A percentile compares a stretch with the other conserved stretches of the same genome.
phyloP scores from a whole-genome alignment of 1,140 invertebrate genomes.

The Semibalanus balanoides region DNA sequence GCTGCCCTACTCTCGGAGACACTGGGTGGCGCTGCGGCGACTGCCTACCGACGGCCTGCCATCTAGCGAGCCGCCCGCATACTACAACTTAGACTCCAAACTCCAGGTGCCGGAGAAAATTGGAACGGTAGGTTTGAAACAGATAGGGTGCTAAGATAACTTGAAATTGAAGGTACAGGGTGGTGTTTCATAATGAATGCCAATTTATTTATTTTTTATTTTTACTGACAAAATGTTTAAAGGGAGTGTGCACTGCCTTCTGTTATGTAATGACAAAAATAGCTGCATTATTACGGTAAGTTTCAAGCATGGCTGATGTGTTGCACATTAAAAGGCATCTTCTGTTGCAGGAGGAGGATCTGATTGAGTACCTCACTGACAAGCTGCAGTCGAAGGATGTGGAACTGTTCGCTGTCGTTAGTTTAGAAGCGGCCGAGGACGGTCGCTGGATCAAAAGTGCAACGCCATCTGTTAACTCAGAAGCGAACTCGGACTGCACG shows the following conservation, averaged over 20 bases:
- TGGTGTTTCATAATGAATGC: too few species aligned
- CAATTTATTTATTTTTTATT: too few species aligned
- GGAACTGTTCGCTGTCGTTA: background rate
- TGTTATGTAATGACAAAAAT: too few species aligned
- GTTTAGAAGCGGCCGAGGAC: background rate
- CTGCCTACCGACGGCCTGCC: background rate
- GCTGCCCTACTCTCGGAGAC: background rate
- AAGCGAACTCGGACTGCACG: background rate
- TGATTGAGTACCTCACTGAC: background rate
- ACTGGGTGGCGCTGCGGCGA: background rate
- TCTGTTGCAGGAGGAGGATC: background rate
- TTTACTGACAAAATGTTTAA: too few species aligned
- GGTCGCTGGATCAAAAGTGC: background rate
- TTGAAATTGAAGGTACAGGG: too few species aligned
- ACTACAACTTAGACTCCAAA: background rate
- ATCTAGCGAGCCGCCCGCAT: background rate
- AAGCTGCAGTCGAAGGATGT: background rate
- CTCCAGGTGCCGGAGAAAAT: background rate
- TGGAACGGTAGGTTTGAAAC: background rate
- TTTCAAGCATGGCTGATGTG: too few species aligned
- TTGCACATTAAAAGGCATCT: too few species aligned
- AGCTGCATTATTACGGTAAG: too few species aligned
- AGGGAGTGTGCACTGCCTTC: too few species aligned
- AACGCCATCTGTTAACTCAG: background rate
- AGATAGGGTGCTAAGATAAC: background rate